Evolutionary conservation across 2,797 vertebrate species (phyloP).

Genomic region (Eospalax fontanierii): DNA sequence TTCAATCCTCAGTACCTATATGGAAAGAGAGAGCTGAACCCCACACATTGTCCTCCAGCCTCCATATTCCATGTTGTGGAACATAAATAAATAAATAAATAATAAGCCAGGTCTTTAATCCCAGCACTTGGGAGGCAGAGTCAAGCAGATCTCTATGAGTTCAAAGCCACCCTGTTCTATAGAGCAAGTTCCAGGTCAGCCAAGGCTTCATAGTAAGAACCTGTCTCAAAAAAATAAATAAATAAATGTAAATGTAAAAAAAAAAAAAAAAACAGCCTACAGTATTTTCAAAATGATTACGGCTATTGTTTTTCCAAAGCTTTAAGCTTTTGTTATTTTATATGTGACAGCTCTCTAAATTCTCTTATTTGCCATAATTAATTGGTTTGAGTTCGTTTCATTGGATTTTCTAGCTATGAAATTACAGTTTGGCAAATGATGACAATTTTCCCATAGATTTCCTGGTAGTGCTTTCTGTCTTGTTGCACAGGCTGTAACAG

Average conservation of each 20-base stretch:
- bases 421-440: constrained; percentile 54
- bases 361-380: constrained; percentile 67
- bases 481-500: not conserved
- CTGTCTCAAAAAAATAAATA: too few relatives aligned
- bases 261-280: not conserved
- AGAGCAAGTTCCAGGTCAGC: too few relatives aligned
- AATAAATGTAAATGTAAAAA: too few relatives aligned
- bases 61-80: not conserved
- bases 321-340: constrained; percentile 55
- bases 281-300: constrained; percentile 49
- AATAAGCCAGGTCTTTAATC: too few relatives aligned
- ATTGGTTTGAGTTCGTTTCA: constrained; percentile 68
- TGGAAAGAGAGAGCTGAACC: not conserved
- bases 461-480: constrained; percentile 63
- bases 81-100: not conserved
- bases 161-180: too few relatives aligned
- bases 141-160: too few relatives aligned
- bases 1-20: not conserved
- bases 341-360: constrained; percentile 47
- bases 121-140: too few relatives aligned
- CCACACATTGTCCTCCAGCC: not conserved
- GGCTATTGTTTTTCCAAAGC: not conserved
- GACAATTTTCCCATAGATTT: constrained; percentile 57
- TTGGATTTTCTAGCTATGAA: constrained; percentile 56
- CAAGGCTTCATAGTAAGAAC: too few relatives aligned